Percentiles rank a stretch among this genome's conserved stretches.
Conservation (phyloP, 2,113 vertebrate genomes). For the Limnothrissa miodon region DNA sequence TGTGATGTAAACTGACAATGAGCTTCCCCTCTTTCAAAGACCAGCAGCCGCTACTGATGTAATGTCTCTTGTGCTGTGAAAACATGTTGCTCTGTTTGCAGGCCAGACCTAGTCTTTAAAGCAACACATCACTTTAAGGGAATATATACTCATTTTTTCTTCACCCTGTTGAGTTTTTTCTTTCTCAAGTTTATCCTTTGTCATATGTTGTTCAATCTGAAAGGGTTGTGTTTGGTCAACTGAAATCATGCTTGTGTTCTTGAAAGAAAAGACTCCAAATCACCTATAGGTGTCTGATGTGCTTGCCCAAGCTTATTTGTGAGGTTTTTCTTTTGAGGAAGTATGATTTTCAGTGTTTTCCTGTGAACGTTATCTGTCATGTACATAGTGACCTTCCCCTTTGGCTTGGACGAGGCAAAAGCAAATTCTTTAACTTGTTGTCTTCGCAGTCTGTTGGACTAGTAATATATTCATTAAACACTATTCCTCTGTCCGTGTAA, state of each 20-base stretch:
- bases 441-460: not conserved
- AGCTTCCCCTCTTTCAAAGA: too few species aligned
- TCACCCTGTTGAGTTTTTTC: too few species aligned
- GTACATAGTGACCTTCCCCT: not conserved
- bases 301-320: not conserved
- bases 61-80: too few species aligned
- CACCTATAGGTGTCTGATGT: not conserved
- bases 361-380: slow-evolving; percentile 1
- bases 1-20: too few species aligned
- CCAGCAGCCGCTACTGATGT: too few species aligned
- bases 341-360: not conserved
- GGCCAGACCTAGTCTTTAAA: not conserved
- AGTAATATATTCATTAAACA: too few species aligned
- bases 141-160: too few species aligned
- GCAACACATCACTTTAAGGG: too few species aligned
- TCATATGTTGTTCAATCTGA: not conserved
- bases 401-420: not conserved
- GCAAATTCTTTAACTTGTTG: not conserved
- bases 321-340: not conserved
- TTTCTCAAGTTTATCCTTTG: not conserved
- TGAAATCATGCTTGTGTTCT: not conserved
- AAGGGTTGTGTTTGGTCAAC: too few species aligned
- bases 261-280: not conserved
- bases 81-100: not conserved
- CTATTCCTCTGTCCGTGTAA: too few species aligned